Base-by-base conservation (phyloP, 2,113 vertebrate genomes). In the Gymnocephalus cernua region DNA sequence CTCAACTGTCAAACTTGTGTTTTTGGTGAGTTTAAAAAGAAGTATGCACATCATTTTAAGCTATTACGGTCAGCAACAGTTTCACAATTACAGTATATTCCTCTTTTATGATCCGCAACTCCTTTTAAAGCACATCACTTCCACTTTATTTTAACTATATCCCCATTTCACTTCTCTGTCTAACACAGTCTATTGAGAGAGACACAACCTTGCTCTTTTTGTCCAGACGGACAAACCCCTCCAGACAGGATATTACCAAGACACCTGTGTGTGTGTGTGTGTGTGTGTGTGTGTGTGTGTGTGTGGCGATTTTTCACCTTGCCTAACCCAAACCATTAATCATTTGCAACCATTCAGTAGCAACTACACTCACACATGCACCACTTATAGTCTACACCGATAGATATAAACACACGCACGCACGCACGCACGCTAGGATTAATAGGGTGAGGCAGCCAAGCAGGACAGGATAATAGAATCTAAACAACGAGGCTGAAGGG, bases 391-490 rank as follows among this genome's bases (percentile, higher is more conserved):
- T 66, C 62, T 41, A 41, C 67, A 25, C 54, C 74, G 78, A 80
- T 79, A 77, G 45, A 50, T 68, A 77, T 45, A 44, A 70, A 74
- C 77, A 69, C 48, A 44, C 57, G 56, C 18, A 54, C 19, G 27
- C 29, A 66, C 61, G 38, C 54, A 62, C 57, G 53, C 48, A 59
- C 66, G 57, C 47, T 23, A 35, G 53, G 58, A 91, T 90, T 90
- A 90, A 92, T 87, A 78, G 77, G 74, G 81, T 69, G 71, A 87
- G 81, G 85, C 90, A 89, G 74, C 78, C 62, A 82, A 85, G 90
- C 89, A 79, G 74, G 70, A 67, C 74, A 58, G 83, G 74, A 85
- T 93, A 93, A 93, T 91, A 90, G 89, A 92, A 91, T 87, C 87
- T 75, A 81, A 93, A 91, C 84, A 90, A 84, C 66, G 19, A 83